Conservation (phyloP, 2,797 vertebrate species). For the Spea hammondii region DNA sequence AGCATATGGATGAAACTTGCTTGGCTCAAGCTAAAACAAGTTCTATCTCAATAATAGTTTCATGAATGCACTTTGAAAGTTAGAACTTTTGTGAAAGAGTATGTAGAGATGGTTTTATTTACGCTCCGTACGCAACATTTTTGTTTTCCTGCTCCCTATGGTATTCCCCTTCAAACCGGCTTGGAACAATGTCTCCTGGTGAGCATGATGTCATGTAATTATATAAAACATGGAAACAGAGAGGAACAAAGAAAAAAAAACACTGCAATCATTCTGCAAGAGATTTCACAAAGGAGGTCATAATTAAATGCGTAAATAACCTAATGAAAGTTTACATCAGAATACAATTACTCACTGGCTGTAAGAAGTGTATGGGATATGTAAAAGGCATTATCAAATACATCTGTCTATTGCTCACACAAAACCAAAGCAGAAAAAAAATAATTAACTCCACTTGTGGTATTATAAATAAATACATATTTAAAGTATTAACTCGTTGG, state of each 20-base stretch:
- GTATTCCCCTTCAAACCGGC: conserved; percentile 11
- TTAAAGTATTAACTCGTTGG: neutral
- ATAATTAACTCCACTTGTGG: neutral
- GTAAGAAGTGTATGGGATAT: neutral
- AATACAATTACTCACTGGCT: conserved; percentile 2
- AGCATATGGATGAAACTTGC: neutral
- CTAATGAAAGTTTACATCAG: conserved; percentile 13
- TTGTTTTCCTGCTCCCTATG: conserved; percentile 2
- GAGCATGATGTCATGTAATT: conserved; percentile 24
- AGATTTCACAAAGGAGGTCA: conserved; percentile 13
- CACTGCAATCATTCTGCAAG: neutral
- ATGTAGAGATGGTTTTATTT: conserved; percentile 10
- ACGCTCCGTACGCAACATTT: neutral
- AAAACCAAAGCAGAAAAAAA: neutral
- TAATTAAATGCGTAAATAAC: conserved; percentile 21
- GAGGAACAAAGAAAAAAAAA: neutral
- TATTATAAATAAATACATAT: neutral
- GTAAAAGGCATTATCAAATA: neutral
- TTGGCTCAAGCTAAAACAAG: neutral
- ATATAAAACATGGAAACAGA: conserved; percentile 17
- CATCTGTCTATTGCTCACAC: conserved; percentile 4
- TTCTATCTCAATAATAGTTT: conserved; percentile 8
- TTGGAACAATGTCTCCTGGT: conserved; percentile 42
- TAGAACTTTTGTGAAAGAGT: neutral
- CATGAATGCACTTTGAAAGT: neutral